Percentiles rank a stretch among this genome's conserved stretches.
These are phyloP conservation scores for Cyprinodon brontotheroides DNA, from an alignment of 2,113 vertebrate genomes.

Conservation along the genomic window DNA sequence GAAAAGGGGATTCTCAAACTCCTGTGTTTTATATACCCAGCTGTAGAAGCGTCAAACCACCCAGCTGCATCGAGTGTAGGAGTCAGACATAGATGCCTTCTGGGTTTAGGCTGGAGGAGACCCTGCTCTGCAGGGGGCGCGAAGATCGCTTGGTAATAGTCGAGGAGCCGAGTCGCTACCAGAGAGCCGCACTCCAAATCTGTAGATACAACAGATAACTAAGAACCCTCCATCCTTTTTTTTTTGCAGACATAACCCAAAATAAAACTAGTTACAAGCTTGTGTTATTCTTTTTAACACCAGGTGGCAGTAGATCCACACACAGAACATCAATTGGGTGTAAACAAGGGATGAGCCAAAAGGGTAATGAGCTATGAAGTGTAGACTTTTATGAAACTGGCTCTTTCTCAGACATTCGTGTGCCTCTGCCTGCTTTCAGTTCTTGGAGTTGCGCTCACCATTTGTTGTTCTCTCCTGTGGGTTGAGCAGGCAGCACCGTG, in stretches of 20 bases:
- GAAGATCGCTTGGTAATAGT: constrained; percentile 89
- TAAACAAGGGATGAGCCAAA: neutral
- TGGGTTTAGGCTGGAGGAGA: constrained; percentile 89
- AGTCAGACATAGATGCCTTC: constrained; percentile 96
- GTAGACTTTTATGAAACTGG: neutral
- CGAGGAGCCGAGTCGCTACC: constrained; percentile 85
- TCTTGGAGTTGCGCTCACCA: constrained; percentile 69
- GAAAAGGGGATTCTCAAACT: neutral
- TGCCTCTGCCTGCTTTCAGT: constrained; percentile 8
- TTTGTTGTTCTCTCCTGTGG: constrained; percentile 78
- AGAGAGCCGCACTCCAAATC: constrained; percentile 83
- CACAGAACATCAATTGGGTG: neutral
- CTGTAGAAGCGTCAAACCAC: neutral
- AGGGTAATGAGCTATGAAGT: constrained; percentile 7
- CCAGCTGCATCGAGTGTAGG: constrained; percentile 8
- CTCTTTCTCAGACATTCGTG: neutral
- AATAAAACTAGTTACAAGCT: neutral
- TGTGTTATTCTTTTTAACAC: constrained; percentile 33
- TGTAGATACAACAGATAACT: constrained; percentile 39
- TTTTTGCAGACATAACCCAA: neutral
- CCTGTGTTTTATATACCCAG: neutral
- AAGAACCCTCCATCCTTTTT: constrained; percentile 12
- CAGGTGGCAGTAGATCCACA: constrained; percentile 48
- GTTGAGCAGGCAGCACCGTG: constrained; percentile 88
- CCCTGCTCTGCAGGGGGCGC: constrained; percentile 87